Evolutionary conservation across 2,888 invertebrate genomes (phyloP).

Genomic region (Calliphora vomitoria): DNA sequence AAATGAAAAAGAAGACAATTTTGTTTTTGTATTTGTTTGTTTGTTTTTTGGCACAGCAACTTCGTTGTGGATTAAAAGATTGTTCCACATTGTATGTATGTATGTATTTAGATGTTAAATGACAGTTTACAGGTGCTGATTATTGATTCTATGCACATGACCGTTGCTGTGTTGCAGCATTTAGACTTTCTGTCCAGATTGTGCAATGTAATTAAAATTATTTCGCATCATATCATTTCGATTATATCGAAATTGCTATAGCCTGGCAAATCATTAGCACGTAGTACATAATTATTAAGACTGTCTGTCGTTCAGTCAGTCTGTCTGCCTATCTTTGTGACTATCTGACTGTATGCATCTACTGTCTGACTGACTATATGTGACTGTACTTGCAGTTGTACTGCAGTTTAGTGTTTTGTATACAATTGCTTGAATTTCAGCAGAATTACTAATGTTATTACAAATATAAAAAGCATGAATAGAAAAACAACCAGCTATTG

Average conservation of each 20-base stretch:
- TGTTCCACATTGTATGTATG: neutral
- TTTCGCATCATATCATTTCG: slow-evolving; percentile 67
- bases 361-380: neutral
- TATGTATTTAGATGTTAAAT: slow-evolving; percentile 7
- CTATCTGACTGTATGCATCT: neutral
- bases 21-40: neutral
- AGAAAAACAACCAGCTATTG: neutral
- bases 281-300: slow-evolving; percentile 62
- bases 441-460: slow-evolving; percentile 42
- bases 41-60: slow-evolving; percentile 40
- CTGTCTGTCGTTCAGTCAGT: neutral
- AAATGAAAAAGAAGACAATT: neutral
- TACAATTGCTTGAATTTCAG: slow-evolving; percentile 25
- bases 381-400: neutral
- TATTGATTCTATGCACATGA: slow-evolving; percentile 47
- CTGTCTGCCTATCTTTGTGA: neutral
- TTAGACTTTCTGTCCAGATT: slow-evolving; percentile 40
- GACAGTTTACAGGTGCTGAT: slow-evolving; percentile 53
- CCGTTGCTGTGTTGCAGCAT: neutral
- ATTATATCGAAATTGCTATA: slow-evolving; percentile 64
- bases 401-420: slow-evolving; percentile 13
- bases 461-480: slow-evolving; percentile 5
- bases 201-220: slow-evolving; percentile 69
- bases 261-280: slow-evolving; percentile 63
- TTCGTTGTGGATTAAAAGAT: slow-evolving; percentile 24